Evolutionary conservation across 1,140 invertebrate species (phyloP), one percentile per base, ranked within the genome.

Genomic region (Drosophila arawakana): DNA sequence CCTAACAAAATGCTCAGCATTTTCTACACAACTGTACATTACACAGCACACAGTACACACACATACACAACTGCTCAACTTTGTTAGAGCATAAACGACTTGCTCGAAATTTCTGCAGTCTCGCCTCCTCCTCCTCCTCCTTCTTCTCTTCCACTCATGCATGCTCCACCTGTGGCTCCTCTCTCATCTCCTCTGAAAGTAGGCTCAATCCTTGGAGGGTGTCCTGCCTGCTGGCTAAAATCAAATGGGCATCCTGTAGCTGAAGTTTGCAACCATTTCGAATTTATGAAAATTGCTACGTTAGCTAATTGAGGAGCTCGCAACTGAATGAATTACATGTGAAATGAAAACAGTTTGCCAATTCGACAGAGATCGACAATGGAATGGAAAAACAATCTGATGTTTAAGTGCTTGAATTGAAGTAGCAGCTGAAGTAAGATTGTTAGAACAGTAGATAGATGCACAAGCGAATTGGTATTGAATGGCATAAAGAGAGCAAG

Each of bases 241-340:
- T 62, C 62, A 73, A 67, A 18, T 52, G 37, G 47, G 18, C 61
- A 66, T 58, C 69, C 63, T 52, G 43, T 15, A 65, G 46, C 15
- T 25, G 25, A 62, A 70, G 39, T 73, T 57, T 58, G 59, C 54
- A 52, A 50, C 9, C 46, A 72, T 78, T 78, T 68, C 43, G 43
- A 81, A 79, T 76, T 79, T 81, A 76, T 77, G 73, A 74, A 77
- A 77, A 65, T 82, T 82, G 69, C 66, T 69, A 58, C 10, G 62
- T 43, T 35, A 7, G 15, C 60, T 59, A 55, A 73, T 60, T 67
- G 58, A 68, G 47, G 4, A 47, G 47, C 39, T 55, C 7, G 2
- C 58, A 63, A 63, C 39, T 21, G 39, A 43, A 69, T 54, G n/a
- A 10, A 63, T 37, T 39, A 44, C 11, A 41, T 62, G n/a, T 13